phyloP scores from a whole-genome alignment of 2,797 vertebrate genomes.

The Bucorvus abyssinicus region DNA sequence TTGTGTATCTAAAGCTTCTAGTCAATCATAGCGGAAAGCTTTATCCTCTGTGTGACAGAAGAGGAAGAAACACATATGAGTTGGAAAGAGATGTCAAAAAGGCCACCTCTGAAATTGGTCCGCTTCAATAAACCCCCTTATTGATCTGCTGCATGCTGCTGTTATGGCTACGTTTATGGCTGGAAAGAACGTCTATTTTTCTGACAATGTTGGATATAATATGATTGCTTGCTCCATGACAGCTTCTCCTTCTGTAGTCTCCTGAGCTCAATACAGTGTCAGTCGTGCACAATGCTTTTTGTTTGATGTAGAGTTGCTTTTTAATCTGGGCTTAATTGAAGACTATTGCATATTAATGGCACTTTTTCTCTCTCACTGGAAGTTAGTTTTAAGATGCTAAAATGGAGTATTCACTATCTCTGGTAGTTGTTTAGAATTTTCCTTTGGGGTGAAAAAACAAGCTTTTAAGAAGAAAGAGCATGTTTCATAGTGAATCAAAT shows the following conservation, averaged over 20 bases:
- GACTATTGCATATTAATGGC: background rate
- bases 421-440: background rate
- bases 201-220: constrained; percentile 46
- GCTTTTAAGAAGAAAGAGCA: background rate
- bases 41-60: background rate
- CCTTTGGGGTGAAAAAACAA: constrained; percentile 27
- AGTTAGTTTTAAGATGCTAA: background rate
- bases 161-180: background rate
- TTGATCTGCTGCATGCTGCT: background rate
- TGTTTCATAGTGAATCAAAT: constrained; percentile 53
- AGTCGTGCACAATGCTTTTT: background rate
- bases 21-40: background rate
- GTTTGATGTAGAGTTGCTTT: background rate
- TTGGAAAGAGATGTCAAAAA: background rate
- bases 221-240: constrained; percentile 28
- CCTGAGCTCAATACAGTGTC: background rate
- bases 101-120: background rate
- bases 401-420: background rate
- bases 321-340: background rate
- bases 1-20: background rate
- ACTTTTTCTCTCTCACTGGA: background rate
- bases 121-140: background rate
- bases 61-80: background rate
- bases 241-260: constrained; percentile 11
- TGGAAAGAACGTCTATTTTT: background rate